Base-by-base conservation (phyloP, 92 coral and sea anemone genomes). In the Porites rus region DNA sequence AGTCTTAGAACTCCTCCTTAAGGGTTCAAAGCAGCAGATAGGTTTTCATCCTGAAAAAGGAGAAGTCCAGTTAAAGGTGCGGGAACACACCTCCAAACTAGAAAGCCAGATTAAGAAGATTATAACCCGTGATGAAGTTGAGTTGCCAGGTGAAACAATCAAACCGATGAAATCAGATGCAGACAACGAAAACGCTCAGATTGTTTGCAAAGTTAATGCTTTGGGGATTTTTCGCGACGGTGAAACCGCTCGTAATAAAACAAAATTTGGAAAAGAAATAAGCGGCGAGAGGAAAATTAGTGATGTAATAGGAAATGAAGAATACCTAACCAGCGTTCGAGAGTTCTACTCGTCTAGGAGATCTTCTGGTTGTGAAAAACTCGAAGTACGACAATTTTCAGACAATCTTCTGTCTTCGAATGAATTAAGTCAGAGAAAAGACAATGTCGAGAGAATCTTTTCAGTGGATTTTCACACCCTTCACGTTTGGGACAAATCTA, bases 1-100 rank as follows among this genome's bases (percentile, higher is more conserved):
- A 13, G 91, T 81, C 11, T 31, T 91, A 7, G 93, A 89, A 76
- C 80, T 86, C 18, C 72, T 79, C 8, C 76, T 89, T 16, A 80
- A 84, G 68, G 85, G 88, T 53, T 21, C 65, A 20, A 73, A 88
- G 74, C 89, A 82, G 11, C 74, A 83, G 64, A 88, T 43, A 25
- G 59, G 59, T 18, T 56, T 14, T 77, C 46, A 38, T 38, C 52
- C 69, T 19, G 75, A 65, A n/a, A 69, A 18, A 62, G 93, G 88
- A 4, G 90, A 81, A 62, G 74, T 63, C 16, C 50, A 62, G 10
- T 8, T 51, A 6, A 31, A 31, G 31, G 31, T 20, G 10, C 19
- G 58, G 18, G 62, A 5, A 38, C 24, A 56, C 11, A 17, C 61
- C 72, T 31, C 17, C 22, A 63, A 54, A 28, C 52, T 74, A 61